Percentiles rank a stretch among this genome's conserved stretches.
Evolutionary conservation across 2,113 vertebrate genomes (phyloP).

Genomic region (Uropsilus gracilis): DNA sequence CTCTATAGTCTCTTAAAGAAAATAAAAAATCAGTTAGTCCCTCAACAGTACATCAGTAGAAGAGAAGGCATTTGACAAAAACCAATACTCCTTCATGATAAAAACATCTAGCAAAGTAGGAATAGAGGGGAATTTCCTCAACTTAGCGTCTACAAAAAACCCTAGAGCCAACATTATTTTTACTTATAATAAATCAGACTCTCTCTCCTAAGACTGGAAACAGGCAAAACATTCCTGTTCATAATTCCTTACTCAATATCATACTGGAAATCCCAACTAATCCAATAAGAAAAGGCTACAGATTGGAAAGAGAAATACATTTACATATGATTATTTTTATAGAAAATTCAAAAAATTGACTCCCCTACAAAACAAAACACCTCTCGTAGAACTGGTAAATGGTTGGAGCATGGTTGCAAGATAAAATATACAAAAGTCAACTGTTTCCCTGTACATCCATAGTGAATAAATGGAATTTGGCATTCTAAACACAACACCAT

Average conservation of each 20-base stretch:
- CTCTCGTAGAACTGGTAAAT: not conserved
- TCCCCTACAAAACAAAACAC: not conserved
- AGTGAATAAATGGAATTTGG: slow-evolving; percentile 18
- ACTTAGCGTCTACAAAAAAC: not conserved
- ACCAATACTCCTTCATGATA: too few relatives aligned
- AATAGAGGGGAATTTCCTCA: too few relatives aligned
- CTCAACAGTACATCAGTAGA: not conserved
- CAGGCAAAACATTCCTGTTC: not conserved
- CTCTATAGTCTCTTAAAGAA: not conserved
- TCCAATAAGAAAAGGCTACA: not conserved
- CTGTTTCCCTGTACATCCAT: not conserved
- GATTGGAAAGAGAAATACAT: not conserved
- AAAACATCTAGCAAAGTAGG: too few relatives aligned
- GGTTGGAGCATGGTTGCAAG: not conserved
- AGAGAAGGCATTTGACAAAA: too few relatives aligned
- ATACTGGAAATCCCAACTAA: not conserved
- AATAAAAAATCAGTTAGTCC: not conserved
- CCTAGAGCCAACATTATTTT: not conserved
- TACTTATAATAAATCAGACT: not conserved
- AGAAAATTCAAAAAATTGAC: not conserved
- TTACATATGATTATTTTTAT: not conserved
- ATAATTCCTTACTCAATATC: not conserved
- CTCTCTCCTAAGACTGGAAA: not conserved
- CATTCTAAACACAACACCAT: not conserved
- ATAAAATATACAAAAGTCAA: not conserved